Percentiles rank a stretch among this genome's conserved stretches.
phyloP scores from a whole-genome alignment of 1,140 invertebrate genomes.

The Euura lappo region DNA sequence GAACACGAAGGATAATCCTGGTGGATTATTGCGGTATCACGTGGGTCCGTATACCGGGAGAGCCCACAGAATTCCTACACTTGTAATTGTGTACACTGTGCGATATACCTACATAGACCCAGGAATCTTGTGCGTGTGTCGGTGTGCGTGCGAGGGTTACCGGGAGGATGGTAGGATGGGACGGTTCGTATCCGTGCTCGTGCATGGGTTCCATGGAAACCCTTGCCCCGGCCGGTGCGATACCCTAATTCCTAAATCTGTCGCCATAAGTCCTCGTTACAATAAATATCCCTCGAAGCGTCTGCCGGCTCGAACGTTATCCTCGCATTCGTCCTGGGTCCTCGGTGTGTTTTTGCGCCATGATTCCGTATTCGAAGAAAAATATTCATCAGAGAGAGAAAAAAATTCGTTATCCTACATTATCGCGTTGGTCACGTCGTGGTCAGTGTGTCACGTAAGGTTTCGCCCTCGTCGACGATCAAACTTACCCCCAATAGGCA shows the following conservation, averaged over 20 bases:
- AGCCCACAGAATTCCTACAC: not conserved
- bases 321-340: too few species aligned
- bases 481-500: not conserved
- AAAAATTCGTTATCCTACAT: not conserved
- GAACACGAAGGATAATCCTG: conserved; percentile 55
- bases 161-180: not conserved
- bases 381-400: not conserved
- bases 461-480: not conserved
- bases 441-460: conserved; percentile 1
- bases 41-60: conserved; percentile 33
- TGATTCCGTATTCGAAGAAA: not conserved
- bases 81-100: not conserved
- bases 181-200: not conserved
- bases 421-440: not conserved
- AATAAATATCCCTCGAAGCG: conserved; percentile 57
- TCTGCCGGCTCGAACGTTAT: conserved; percentile 36
- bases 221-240: conserved; percentile 39
- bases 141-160: not conserved
- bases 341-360: too few species aligned
- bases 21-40: conserved; percentile 54
- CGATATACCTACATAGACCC: not conserved
- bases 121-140: not conserved
- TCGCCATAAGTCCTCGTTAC: conserved; percentile 64
- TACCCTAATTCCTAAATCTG: conserved; percentile 64
- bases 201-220: conserved; percentile 23